These are phyloP conservation scores for Crepidodera aurea DNA, from an alignment of 2,888 invertebrate genomes.

Conservation along the genomic window DNA sequence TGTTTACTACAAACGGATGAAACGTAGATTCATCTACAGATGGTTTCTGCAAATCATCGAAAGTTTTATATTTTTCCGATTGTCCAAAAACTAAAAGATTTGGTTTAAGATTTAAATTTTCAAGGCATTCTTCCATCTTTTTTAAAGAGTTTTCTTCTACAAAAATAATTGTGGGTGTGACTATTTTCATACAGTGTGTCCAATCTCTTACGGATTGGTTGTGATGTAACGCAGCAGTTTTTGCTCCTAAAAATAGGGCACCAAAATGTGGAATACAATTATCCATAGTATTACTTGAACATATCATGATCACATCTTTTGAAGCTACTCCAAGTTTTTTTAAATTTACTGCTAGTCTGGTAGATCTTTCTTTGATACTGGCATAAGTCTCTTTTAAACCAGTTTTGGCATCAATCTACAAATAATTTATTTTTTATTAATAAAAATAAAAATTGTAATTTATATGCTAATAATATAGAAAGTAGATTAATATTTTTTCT, in stretches of 20 bases:
- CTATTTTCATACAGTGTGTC: slow-evolving; percentile 44
- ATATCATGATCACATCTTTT: slow-evolving; percentile 62
- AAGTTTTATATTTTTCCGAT: slow-evolving; percentile 37
- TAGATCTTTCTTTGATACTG: slow-evolving; percentile 52
- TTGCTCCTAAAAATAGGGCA: slow-evolving; percentile 60
- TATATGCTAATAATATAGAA: too few species aligned
- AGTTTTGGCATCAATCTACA: slow-evolving; percentile 35
- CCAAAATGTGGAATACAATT: slow-evolving; percentile 62
- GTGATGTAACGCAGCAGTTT: slow-evolving; percentile 50
- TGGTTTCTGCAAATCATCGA: slow-evolving; percentile 24
- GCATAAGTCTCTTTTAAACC: slow-evolving; percentile 30
- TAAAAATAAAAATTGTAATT: background rate
- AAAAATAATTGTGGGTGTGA: slow-evolving; percentile 48
- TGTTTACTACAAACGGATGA: slow-evolving; percentile 35
- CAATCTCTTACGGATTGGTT: slow-evolving; percentile 43
- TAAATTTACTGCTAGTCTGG: slow-evolving; percentile 61
- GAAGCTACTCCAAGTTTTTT: slow-evolving; percentile 56
- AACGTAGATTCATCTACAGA: slow-evolving; percentile 40
- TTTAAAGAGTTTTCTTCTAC: slow-evolving; percentile 41
- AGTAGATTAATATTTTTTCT: background rate
- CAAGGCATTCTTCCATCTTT: slow-evolving; percentile 39
- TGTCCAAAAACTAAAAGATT: slow-evolving; percentile 46
- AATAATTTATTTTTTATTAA: background rate
- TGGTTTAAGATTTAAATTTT: slow-evolving; percentile 34
- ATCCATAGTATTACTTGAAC: slow-evolving; percentile 62